Conservation (phyloP, 2,888 invertebrate genomes). For the Dolichopus griseipennis region DNA sequence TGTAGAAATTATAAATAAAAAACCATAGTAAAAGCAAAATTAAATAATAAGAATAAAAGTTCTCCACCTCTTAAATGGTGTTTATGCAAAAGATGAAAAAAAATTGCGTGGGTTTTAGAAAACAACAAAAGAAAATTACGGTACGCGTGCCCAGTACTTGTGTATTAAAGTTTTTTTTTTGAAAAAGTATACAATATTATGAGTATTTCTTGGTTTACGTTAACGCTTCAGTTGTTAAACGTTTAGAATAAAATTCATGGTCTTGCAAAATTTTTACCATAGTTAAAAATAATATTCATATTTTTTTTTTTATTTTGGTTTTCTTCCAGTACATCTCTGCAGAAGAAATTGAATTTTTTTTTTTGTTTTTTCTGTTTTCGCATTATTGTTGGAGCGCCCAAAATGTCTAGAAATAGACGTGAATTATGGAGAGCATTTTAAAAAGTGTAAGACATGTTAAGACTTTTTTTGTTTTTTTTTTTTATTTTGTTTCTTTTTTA, state of each 20-base stretch:
- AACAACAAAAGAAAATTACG: not conserved
- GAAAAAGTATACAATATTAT: not conserved
- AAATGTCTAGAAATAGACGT: constrained; percentile 6
- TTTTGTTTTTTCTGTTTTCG: not conserved
- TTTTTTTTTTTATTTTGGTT: not conserved
- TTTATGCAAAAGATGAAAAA: not conserved
- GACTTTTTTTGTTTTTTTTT: not conserved
- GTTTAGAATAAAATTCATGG: not conserved
- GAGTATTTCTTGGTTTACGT: too few relatives aligned
- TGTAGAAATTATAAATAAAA: not conserved
- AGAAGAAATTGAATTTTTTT: not conserved
- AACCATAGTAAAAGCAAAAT: not conserved
- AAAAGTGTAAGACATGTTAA: not conserved
- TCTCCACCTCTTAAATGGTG: not conserved
- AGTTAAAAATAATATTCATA: not conserved
- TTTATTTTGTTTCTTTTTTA: not conserved
- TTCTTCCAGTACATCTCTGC: not conserved
- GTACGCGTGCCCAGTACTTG: constrained; percentile 3
- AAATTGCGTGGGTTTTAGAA: not conserved
- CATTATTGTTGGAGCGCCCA: not conserved
- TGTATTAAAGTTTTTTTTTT: not conserved
- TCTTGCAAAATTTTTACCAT: not conserved
- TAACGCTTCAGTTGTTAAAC: not conserved
- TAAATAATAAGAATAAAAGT: not conserved
- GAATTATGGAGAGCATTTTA: constrained; percentile 4